Evolutionary conservation across 53 echinoderm and acorn worm genomes (phyloP).

Genomic region (Hippasteria phrygiana): DNA sequence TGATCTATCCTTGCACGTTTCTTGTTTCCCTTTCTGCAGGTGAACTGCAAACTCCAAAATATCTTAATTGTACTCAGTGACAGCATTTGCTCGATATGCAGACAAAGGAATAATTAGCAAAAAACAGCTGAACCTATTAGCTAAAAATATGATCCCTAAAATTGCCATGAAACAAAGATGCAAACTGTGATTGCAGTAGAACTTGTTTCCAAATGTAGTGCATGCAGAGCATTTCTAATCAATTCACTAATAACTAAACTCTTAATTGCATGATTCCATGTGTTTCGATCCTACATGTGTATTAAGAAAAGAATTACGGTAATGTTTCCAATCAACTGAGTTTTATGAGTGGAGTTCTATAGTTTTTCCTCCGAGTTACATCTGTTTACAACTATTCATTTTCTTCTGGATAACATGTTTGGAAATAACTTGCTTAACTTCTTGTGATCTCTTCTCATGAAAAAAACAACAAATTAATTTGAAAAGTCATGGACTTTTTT

Average conservation of each 20-base stretch:
- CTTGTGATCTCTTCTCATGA: not conserved
- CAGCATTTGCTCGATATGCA: conserved; percentile 23
- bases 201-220: not conserved
- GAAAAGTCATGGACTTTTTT: too few species aligned
- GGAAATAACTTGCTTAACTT: too few species aligned
- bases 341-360: too few species aligned
- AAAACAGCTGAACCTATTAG: not conserved
- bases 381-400: not conserved
- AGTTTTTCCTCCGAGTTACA: too few species aligned
- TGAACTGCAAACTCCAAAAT: not conserved
- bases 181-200: conserved; percentile 15
- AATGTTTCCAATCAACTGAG: too few species aligned
- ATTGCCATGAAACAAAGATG: conserved; percentile 36
- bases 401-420: not conserved
- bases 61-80: not conserved
- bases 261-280: not conserved
- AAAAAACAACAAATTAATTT: too few species aligned
- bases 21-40: not conserved
- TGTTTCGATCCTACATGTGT: not conserved
- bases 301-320: not conserved
- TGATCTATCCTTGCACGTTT: conserved; percentile 26
- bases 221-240: conserved; percentile 6
- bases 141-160: not conserved
- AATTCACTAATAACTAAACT: not conserved
- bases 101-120: conserved; percentile 16